A percentile compares a stretch with the other conserved stretches of the same genome.
Conservation (phyloP, 2,113 vertebrate genomes). For the Sylvietta virens region DNA sequence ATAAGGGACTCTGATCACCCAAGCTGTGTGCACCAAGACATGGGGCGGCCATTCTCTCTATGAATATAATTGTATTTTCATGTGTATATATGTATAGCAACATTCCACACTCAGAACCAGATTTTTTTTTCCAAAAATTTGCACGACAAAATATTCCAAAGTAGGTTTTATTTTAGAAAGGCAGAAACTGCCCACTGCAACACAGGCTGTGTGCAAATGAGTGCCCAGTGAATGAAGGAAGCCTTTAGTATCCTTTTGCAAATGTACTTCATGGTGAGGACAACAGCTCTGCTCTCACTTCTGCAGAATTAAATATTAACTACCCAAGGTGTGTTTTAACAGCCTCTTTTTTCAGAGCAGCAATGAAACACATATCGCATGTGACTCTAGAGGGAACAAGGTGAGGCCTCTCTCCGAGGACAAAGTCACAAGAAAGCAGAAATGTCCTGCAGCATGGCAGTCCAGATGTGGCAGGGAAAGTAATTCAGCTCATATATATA, state of each 20-base stretch:
- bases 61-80: background rate
- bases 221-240: background rate
- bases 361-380: background rate
- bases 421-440: background rate
- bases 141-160: background rate
- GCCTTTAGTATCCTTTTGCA: conserved; percentile 17
- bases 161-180: background rate
- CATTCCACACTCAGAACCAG: background rate
- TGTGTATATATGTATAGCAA: background rate
- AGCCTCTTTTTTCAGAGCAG: background rate
- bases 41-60: background rate
- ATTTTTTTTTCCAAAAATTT: background rate
- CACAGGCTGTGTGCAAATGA: background rate
- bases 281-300: conserved; percentile 39
- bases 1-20: background rate
- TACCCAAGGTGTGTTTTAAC: background rate
- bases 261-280: conserved; percentile 15
- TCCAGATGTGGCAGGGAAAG: background rate
- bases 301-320: background rate
- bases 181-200: background rate
- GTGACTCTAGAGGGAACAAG: background rate
- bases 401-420: background rate
- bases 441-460: background rate
- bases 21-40: background rate
- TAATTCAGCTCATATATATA: background rate